phyloP scores from a whole-genome alignment of 2,113 vertebrate genomes.

The Antigone vipio region DNA sequence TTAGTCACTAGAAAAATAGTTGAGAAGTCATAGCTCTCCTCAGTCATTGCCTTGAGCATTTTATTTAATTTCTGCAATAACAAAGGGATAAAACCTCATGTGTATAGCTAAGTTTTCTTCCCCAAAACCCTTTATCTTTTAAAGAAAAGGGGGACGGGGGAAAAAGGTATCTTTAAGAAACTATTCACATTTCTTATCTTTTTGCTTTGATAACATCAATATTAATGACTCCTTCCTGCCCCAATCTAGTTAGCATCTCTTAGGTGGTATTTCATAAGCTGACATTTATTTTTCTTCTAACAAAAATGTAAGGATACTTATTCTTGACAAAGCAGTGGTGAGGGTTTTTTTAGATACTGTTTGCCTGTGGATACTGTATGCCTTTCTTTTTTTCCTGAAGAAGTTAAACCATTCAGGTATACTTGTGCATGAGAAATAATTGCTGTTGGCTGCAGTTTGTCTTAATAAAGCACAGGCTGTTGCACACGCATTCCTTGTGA shows the following conservation, averaged over 20 bases:
- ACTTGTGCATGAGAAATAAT: not conserved
- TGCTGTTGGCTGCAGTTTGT: not conserved
- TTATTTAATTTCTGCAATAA: not conserved
- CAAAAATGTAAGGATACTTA: not conserved
- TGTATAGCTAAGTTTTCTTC: not conserved
- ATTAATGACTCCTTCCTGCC: not conserved
- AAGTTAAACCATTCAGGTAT: not conserved
- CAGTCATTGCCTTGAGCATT: not conserved
- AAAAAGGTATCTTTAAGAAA: not conserved
- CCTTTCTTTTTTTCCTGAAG: not conserved
- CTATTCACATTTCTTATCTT: not conserved
- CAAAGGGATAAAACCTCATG: not conserved
- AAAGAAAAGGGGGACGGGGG: not conserved
- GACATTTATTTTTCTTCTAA: not conserved
- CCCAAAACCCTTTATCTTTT: not conserved
- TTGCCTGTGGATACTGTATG: not conserved
- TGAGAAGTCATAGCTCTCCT: not conserved
- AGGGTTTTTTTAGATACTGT: not conserved
- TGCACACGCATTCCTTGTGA: not conserved
- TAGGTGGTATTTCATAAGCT: not conserved
- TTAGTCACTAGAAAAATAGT: not conserved
- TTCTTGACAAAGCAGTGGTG: not conserved
- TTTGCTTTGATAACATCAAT: not conserved
- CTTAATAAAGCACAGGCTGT: not conserved
- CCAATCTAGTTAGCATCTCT: not conserved